These are phyloP conservation scores for Tamandua tetradactyla DNA, from an alignment of 2,797 vertebrate genomes.

Conservation along the genomic window DNA sequence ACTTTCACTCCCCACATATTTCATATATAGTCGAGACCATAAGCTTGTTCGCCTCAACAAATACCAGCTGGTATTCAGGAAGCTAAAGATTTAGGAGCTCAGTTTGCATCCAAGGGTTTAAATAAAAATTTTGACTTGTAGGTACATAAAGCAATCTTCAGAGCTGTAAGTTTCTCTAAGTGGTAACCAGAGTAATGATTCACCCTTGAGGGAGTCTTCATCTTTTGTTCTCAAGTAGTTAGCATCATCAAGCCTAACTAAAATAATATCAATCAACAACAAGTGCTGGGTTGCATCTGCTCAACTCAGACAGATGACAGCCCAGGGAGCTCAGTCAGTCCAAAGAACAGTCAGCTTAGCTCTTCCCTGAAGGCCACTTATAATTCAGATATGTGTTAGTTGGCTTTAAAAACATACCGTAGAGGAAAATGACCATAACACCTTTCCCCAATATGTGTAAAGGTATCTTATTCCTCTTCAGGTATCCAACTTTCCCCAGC, in stretches of 20 bases:
- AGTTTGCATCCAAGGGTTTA: conserved; percentile 60
- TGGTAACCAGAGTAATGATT: conserved; percentile 37
- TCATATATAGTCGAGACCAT: conserved; percentile 52
- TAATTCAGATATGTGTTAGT: neutral
- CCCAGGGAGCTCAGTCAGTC: neutral
- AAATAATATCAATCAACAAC: neutral
- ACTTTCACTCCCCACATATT: conserved; percentile 54
- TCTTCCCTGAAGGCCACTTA: neutral
- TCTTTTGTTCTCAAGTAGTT: conserved; percentile 50
- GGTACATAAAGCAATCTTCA: conserved; percentile 44
- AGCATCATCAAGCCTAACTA: neutral
- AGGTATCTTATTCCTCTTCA: neutral
- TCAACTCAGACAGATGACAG: neutral
- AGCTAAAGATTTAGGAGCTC: conserved; percentile 73
- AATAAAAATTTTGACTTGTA: conserved; percentile 66
- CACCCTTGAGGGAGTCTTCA: neutral
- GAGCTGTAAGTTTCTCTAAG: conserved; percentile 34
- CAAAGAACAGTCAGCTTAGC: neutral
- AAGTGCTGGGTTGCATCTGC: neutral
- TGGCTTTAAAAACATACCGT: neutral
- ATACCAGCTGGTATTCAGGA: neutral
- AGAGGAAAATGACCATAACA: neutral
- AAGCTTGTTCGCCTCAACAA: conserved; percentile 62
- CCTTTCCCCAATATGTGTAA: neutral
- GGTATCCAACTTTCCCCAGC: neutral